Evolutionary conservation across 1,140 invertebrate species (phyloP).

Genomic region (Andricus grossulariae): DNA sequence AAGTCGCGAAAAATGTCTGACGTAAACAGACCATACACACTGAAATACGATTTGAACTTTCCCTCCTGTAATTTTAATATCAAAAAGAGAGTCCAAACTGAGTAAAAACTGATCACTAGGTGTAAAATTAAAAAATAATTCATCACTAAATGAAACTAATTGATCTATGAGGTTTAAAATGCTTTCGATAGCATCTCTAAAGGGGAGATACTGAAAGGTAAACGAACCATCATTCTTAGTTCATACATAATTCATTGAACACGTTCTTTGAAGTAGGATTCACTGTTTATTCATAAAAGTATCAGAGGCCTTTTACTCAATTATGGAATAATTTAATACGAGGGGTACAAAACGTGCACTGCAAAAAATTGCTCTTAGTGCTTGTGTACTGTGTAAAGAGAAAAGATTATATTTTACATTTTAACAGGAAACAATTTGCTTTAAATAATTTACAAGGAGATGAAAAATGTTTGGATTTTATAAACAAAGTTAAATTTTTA

Average conservation of each 20-base stretch:
- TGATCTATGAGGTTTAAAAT: too few species aligned
- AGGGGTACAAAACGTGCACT: neutral
- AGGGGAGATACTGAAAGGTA: too few species aligned
- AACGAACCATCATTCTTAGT: too few species aligned
- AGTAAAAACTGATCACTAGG: too few species aligned
- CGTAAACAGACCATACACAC: neutral
- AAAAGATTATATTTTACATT: conserved; percentile 9
- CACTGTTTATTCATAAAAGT: conserved; percentile 19
- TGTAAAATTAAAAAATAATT: too few species aligned
- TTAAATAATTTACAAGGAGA: conserved; percentile 1
- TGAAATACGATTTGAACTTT: neutral
- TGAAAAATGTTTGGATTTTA: neutral
- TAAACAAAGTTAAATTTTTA: neutral
- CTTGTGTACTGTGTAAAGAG: neutral
- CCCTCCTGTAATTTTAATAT: too few species aligned
- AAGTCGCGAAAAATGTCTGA: neutral
- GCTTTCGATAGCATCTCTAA: too few species aligned
- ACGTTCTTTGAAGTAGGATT: neutral
- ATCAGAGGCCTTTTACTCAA: neutral
- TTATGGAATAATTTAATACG: conserved; percentile 3
- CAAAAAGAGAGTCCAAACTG: too few species aligned
- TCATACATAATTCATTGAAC: conserved; percentile 15
- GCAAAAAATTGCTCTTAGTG: conserved; percentile 2
- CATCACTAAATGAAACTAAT: too few species aligned
- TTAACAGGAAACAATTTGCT: neutral